Evolutionary conservation across 2,888 invertebrate genomes (phyloP).

Genomic region (Heliconius ethilla): DNA sequence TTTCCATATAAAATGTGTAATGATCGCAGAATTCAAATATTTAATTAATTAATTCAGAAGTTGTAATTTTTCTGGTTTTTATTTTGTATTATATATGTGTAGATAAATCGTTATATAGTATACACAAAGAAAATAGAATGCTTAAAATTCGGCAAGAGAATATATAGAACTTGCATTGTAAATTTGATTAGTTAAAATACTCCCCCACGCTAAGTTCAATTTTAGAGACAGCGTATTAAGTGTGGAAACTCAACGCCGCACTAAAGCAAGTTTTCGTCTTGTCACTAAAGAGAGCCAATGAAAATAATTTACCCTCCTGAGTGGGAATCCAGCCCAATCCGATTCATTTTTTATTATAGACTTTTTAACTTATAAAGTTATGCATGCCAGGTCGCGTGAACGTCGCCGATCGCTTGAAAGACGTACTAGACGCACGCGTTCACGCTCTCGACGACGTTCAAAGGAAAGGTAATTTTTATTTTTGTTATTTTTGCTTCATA

Average conservation of each 20-base stretch:
- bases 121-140: too few relatives aligned
- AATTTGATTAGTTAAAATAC: not conserved
- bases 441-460: constrained; percentile 76
- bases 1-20: too few relatives aligned
- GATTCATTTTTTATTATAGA: not conserved
- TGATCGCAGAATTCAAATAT: too few relatives aligned
- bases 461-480: constrained; percentile 70
- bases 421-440: constrained; percentile 72
- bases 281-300: not conserved
- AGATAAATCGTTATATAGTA: too few relatives aligned
- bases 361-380: constrained; percentile 36
- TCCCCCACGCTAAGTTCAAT: not conserved
- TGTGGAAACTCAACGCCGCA: not conserved
- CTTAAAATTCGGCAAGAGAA: too few relatives aligned
- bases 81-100: too few relatives aligned
- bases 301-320: not conserved
- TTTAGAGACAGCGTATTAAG: too few relatives aligned
- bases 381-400: constrained; percentile 71
- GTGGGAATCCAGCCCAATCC: not conserved
- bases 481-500: constrained; percentile 32
- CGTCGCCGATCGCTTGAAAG: constrained; percentile 78
- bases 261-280: not conserved
- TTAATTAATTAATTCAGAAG: too few relatives aligned
- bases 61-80: too few relatives aligned
- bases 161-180: too few relatives aligned